Percentiles rank a stretch among this genome's conserved stretches.
These are phyloP conservation scores for Sminthurides aquaticus DNA, from an alignment of 2,888 invertebrate genomes.

Conservation along the genomic window DNA sequence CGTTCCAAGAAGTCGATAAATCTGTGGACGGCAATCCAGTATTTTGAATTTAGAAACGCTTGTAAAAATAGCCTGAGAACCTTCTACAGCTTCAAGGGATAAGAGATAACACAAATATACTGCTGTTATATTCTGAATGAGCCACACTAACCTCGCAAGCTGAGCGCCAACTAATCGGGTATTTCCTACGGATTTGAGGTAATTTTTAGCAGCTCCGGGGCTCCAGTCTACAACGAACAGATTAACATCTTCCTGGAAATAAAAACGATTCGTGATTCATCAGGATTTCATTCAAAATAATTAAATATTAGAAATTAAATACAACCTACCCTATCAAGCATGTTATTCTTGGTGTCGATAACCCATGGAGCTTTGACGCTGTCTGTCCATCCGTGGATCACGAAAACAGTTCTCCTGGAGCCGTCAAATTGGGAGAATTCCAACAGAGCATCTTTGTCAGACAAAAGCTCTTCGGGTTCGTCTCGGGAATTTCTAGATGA, in stretches of 20 bases:
- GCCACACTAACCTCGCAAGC: constrained; percentile 45
- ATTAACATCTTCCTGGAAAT: constrained; percentile 54
- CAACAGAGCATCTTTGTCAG: constrained; percentile 45
- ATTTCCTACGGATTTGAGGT: constrained; percentile 53
- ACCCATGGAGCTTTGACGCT: constrained; percentile 57
- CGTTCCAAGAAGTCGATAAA: constrained; percentile 37
- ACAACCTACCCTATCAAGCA: constrained; percentile 53
- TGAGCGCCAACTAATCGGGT: constrained; percentile 55
- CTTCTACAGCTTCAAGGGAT: no score
- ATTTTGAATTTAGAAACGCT: no score
- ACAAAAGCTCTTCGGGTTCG: constrained; percentile 34
- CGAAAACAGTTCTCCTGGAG: constrained; percentile 53
- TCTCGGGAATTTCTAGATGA: constrained; percentile 1
- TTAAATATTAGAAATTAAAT: no score
- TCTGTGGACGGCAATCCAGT: constrained; percentile 45
- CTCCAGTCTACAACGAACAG: constrained; percentile 61
- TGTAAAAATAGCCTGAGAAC: no score
- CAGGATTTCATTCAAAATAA: neutral
- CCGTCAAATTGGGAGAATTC: constrained; percentile 56
- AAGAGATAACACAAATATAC: neutral
- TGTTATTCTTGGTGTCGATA: constrained; percentile 54
- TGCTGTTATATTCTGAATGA: neutral
- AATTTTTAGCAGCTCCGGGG: constrained; percentile 57
- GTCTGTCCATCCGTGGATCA: constrained; percentile 60
- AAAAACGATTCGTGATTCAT: neutral